Conservation (phyloP, 2,113 vertebrate species). For the Eptesicus fuscus region DNA sequence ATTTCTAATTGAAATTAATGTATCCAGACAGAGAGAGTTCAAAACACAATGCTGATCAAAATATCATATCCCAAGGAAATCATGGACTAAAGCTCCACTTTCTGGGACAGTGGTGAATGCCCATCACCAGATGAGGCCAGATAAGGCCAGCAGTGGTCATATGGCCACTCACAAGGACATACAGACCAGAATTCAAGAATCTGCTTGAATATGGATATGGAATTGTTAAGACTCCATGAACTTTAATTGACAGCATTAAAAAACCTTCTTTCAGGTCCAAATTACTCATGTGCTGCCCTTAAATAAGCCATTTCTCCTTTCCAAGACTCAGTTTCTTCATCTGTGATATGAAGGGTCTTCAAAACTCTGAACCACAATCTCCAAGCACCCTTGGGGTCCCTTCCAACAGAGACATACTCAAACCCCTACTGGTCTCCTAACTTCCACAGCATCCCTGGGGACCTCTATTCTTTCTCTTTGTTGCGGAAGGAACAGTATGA, state of each 20-base stretch:
- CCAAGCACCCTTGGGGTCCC: not conserved
- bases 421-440: not conserved
- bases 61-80: not conserved
- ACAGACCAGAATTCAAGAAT: constrained; percentile 19
- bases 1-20: constrained; percentile 21
- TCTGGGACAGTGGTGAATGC: not conserved
- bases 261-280: not conserved
- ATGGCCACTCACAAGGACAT: not conserved
- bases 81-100: not conserved
- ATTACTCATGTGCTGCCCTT: not conserved
- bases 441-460: not conserved
- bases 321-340: not conserved
- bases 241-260: not conserved
- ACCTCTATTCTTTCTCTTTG: not conserved
- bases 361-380: not conserved
- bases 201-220: not conserved
- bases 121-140: not conserved
- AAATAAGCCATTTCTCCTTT: not conserved
- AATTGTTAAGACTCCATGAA: not conserved
- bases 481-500: constrained; percentile 25
- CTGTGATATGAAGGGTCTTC: constrained; percentile 13
- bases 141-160: not conserved
- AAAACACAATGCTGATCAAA: not conserved
- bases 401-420: not conserved
- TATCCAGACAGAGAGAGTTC: not conserved